These are phyloP conservation scores for Glyphotaelius pellucidus DNA, from an alignment of 2,888 invertebrate genomes.

Conservation along the genomic window DNA sequence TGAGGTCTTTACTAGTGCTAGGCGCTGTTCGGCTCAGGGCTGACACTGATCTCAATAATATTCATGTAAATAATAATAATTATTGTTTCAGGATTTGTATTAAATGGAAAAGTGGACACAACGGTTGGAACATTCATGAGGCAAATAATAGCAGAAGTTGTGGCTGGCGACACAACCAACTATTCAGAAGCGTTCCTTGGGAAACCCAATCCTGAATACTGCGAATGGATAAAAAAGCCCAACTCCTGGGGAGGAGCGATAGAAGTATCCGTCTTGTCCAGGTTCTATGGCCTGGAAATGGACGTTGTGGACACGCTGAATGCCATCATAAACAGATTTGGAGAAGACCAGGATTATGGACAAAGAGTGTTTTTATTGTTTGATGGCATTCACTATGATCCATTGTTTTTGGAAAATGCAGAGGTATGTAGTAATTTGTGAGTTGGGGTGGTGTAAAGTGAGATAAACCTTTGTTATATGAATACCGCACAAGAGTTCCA, in stretches of 20 bases:
- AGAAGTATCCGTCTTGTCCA: slow-evolving; percentile 89
- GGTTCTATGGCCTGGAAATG: slow-evolving; percentile 93
- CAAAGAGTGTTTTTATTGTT: slow-evolving; percentile 92
- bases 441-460: not conserved
- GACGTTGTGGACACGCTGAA: slow-evolving; percentile 95
- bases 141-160: slow-evolving; percentile 90
- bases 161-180: slow-evolving; percentile 84
- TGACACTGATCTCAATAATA: slow-evolving; percentile 27
- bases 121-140: slow-evolving; percentile 87
- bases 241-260: slow-evolving; percentile 98
- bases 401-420: slow-evolving; percentile 89
- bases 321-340: slow-evolving; percentile 93
- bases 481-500: too few relatives aligned
- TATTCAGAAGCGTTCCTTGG: slow-evolving; percentile 93
- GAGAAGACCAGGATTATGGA: slow-evolving; percentile 92
- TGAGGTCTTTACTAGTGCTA: too few relatives aligned
- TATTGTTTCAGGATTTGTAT: slow-evolving; percentile 78
- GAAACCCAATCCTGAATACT: slow-evolving; percentile 90
- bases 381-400: slow-evolving; percentile 98
- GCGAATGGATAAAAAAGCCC: slow-evolving; percentile 91
- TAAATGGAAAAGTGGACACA: slow-evolving; percentile 87
- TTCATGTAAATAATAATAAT: not conserved
- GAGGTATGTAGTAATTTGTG: slow-evolving; percentile 75
- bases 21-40: too few relatives aligned
- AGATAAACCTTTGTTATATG: not conserved